Base-by-base conservation (phyloP, 2,113 vertebrate genomes). In the Sorex fumeus region DNA sequence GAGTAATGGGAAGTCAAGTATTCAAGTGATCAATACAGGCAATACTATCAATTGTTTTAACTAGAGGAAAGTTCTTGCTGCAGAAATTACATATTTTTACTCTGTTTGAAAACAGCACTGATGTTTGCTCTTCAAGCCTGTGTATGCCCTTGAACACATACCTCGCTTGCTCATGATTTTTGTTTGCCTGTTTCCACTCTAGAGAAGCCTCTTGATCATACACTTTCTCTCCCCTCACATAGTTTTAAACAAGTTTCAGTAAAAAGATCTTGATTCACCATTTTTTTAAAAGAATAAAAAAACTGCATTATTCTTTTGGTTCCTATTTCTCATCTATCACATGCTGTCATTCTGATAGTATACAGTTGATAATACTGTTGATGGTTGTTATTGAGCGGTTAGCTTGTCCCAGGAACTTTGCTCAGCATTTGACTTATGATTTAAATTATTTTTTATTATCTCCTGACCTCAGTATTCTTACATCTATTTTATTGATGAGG, bases 251-350 rank as follows among this genome's bases (percentile, higher is more conserved):
- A 70, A 84, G 75, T 30, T 50, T 50, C 9, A 50, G 13, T 12
- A 9, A 50, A 50, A 50, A 50, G 47, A 50, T 50, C 47, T 50
- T 50, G 47, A 5, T 13, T 50, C 47, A 50, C 47, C 47, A 50
- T 12, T 50, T 50, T 50, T 13, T 50, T 50, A 50, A 50, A 50
- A 13, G 47, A 50, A 50, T 13, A 50, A 50, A 50, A 23, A 72
- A 62, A 32, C 30, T 66, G 32, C 25, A 62, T 27, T 50, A 25
- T 81, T 70, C 67, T 47, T 25, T 87, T 72, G 36, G 27, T 74
- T 81, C 45, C 43, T 76, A n/a, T 77, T 94, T 84, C 60, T 66
- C 25, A 66, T 66, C 79, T 30, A 75, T 70, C 10, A 90, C 11
- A 23, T 79, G 53, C 27, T 40, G 0, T 30, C 30, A 60, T 80